Evolutionary conservation across 2,113 vertebrate species (phyloP).

Genomic region (Dasyprocta punctata): DNA sequence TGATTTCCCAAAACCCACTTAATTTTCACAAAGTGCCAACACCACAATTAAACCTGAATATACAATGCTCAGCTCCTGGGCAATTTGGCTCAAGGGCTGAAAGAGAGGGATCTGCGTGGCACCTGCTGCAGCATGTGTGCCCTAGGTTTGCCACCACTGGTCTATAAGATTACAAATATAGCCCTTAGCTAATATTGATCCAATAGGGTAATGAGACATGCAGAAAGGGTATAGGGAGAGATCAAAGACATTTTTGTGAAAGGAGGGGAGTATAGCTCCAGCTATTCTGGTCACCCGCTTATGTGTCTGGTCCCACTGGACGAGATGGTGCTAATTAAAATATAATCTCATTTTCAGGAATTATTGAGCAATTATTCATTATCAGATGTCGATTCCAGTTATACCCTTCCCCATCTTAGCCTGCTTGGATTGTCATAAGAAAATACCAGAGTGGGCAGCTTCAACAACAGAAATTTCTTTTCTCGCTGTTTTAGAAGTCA

Average conservation of each 20-base stretch:
- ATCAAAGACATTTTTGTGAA: neutral
- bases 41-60: neutral
- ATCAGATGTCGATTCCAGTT: conserved; percentile 13
- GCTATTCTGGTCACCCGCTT: neutral
- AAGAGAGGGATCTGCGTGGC: neutral
- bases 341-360: neutral
- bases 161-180: neutral
- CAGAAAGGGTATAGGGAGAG: neutral
- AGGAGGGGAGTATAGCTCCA: neutral
- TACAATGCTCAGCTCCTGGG: neutral
- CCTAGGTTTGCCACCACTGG: neutral
- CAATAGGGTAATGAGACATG: neutral
- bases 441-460: neutral
- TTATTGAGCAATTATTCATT: neutral
- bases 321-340: neutral
- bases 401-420: neutral
- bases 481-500: neutral
- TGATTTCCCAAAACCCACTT: neutral
- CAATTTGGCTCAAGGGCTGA: neutral
- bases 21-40: neutral
- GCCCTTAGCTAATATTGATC: neutral
- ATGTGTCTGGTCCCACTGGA: neutral
- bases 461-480: neutral
- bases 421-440: neutral
- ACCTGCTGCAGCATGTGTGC: neutral